A percentile compares a stretch with the other conserved stretches of the same genome.
These are phyloP conservation scores for Bombus fervidus DNA, from an alignment of 1,140 invertebrate genomes.

Conservation along the genomic window DNA sequence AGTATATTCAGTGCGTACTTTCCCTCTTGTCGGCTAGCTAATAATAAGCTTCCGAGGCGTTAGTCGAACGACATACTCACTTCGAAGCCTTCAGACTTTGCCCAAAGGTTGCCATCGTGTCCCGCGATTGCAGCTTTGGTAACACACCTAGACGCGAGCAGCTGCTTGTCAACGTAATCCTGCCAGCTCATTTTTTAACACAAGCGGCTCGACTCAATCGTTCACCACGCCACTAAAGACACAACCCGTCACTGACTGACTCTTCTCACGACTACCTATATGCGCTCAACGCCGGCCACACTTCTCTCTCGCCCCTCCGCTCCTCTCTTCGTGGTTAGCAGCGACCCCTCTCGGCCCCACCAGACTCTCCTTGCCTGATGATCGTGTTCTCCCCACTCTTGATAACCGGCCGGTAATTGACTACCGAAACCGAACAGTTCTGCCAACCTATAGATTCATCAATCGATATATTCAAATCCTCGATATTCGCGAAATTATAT, in stretches of 20 bases:
- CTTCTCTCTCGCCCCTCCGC: conserved; percentile 42
- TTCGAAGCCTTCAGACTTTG: conserved; percentile 95
- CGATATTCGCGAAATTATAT: neutral
- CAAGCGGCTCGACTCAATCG: conserved; percentile 67
- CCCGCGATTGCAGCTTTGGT: conserved; percentile 96
- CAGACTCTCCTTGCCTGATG: neutral
- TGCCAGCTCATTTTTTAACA: conserved; percentile 95
- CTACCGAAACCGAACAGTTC: conserved; percentile 19
- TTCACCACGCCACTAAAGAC: conserved; percentile 71
- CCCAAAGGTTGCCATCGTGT: conserved; percentile 97
- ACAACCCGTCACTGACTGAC: conserved; percentile 73
- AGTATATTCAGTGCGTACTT: conserved; percentile 15
- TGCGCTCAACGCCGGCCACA: conserved; percentile 66
- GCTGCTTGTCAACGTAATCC: conserved; percentile 98
- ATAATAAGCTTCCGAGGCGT: conserved; percentile 12
- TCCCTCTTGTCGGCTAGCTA: conserved; percentile 30
- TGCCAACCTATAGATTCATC: conserved; percentile 20
- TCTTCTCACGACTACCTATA: conserved; percentile 77
- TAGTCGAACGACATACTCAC: conserved; percentile 85
- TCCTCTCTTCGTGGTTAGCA: conserved; percentile 35
- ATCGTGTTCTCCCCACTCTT: conserved; percentile 30
- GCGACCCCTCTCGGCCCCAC: conserved; percentile 2
- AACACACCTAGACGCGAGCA: conserved; percentile 95
- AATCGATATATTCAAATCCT: conserved; percentile 1
- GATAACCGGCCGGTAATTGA: conserved; percentile 37